A percentile compares a stretch with the other conserved stretches of the same genome.
These are phyloP conservation scores for Deroplatys truncata DNA, from an alignment of 2,888 invertebrate genomes.

Conservation along the genomic window DNA sequence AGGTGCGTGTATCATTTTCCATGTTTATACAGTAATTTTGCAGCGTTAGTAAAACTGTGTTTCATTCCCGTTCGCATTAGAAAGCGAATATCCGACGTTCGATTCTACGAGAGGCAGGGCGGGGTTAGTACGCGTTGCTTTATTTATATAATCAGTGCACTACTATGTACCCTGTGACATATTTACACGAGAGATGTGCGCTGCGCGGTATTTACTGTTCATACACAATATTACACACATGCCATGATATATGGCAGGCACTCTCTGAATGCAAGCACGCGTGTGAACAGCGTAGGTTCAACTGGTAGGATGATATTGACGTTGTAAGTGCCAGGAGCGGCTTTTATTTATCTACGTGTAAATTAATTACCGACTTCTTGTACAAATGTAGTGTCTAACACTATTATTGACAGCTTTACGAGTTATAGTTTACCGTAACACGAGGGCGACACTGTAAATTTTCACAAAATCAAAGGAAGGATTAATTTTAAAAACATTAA, in stretches of 20 bases:
- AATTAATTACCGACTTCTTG: background rate
- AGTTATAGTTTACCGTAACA: too few relatives aligned
- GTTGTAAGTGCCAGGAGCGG: background rate
- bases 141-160: background rate
- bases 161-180: background rate
- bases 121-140: background rate
- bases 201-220: background rate
- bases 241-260: background rate
- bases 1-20: background rate
- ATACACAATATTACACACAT: background rate
- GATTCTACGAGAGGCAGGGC: background rate
- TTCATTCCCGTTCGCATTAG: background rate
- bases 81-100: background rate
- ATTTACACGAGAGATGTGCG: background rate
- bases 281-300: background rate
- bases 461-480: too few relatives aligned
- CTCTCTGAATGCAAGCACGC: background rate
- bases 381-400: too few relatives aligned
- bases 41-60: background rate
- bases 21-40: background rate
- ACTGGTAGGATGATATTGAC: background rate
- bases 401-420: background rate
- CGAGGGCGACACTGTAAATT: too few relatives aligned
- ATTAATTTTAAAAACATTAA: too few relatives aligned
- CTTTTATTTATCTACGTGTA: background rate